Conservation (phyloP, 2,888 invertebrate genomes). For the Euplexia lucipara region DNA sequence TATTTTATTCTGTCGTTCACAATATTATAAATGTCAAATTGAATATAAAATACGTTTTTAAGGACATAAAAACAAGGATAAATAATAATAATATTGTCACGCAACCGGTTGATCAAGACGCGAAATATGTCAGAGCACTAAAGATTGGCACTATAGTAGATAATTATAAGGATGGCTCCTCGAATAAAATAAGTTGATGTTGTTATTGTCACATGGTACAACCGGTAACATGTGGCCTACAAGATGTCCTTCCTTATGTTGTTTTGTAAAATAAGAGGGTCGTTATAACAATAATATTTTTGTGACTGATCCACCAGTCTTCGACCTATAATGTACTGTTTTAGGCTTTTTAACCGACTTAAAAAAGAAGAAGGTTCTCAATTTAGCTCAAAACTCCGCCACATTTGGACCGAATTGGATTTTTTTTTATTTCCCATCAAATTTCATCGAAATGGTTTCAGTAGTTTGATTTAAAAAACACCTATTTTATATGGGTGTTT, state of each 20-base stretch:
- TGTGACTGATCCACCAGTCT: no score
- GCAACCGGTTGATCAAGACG: conserved; percentile 18
- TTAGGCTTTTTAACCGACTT: no score
- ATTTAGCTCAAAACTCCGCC: no score
- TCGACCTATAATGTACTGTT: no score
- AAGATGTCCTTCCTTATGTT: not conserved
- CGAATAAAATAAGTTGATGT: not conserved
- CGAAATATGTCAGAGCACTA: not conserved
- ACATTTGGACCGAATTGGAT: no score
- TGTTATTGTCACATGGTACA: not conserved
- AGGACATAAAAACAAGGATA: conserved; percentile 8
- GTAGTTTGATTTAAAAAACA: no score
- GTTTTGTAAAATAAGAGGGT: not conserved
- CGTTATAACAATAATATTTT: no score
- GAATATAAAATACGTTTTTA: conserved; percentile 2
- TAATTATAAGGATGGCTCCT: not conserved
- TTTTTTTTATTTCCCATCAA: no score
- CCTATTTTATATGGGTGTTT: no score
- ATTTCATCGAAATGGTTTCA: no score
- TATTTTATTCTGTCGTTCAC: not conserved
- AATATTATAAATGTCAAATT: not conserved
- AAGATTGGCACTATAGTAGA: not conserved
- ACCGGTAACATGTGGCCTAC: not conserved
- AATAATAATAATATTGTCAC: conserved; percentile 1
- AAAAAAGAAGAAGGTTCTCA: no score